A percentile compares a stretch with the other conserved stretches of the same genome.
Evolutionary conservation across 1,140 invertebrate species (phyloP).

Genomic region (Linepithema humile): DNA sequence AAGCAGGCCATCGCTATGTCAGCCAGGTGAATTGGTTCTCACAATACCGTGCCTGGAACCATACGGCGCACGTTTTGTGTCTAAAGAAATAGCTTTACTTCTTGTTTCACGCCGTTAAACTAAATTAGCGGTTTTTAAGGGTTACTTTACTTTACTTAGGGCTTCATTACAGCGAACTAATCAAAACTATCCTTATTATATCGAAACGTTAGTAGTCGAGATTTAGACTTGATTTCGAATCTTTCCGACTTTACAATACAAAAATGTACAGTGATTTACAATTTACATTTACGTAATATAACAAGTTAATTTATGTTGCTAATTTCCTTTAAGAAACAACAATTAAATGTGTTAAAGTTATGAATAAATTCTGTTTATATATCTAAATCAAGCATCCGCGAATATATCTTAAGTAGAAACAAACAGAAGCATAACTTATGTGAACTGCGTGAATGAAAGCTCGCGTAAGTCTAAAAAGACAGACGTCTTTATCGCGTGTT

Average conservation of each 20-base stretch:
- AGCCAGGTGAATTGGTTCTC: conserved; percentile 79
- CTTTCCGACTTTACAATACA: too few relatives aligned
- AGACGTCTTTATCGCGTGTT: conserved; percentile 69
- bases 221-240: too few relatives aligned
- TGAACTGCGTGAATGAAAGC: background rate
- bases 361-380: too few relatives aligned
- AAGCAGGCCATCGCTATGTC: conserved; percentile 72
- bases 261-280: too few relatives aligned
- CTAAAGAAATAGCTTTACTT: conserved; percentile 73
- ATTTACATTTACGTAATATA: too few relatives aligned
- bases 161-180: background rate
- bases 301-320: too few relatives aligned
- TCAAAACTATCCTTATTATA: background rate
- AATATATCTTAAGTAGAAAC: conserved; percentile 1
- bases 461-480: conserved; percentile 38
- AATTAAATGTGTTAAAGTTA: too few relatives aligned
- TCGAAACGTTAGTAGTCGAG: background rate
- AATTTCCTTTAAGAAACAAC: too few relatives aligned
- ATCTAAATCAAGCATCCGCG: background rate
- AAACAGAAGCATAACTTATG: background rate
- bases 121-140: conserved; percentile 37
- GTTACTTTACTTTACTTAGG: conserved; percentile 6
- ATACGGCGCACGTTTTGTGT: conserved; percentile 72
- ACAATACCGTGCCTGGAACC: conserved; percentile 78
- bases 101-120: conserved; percentile 52